Base-by-base conservation (phyloP, 2,797 vertebrate species). In the Argya squamiceps region DNA sequence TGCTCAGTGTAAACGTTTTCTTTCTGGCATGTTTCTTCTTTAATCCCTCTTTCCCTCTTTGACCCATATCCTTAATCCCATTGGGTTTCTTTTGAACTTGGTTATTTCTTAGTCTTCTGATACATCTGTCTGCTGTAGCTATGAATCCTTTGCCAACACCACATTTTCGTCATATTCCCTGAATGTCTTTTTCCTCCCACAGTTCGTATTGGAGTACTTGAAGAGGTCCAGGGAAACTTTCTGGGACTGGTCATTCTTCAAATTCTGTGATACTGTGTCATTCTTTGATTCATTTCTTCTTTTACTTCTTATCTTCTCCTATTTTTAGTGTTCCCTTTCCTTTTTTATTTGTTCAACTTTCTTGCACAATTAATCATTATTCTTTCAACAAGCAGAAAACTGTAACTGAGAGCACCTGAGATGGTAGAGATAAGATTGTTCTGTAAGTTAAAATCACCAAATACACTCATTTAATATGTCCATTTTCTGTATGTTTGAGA, bases 1-100 rank as follows among this genome's bases (percentile, higher is more conserved):
- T 96, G 94, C 95, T 97, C 95, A 96, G 94, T 96, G 97, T 96
- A 97, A 97, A 96, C n/a, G 94, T 96, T 96, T 97, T 96, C 93
- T 95, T 97, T 97, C 97, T 97, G 97, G 96, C 96, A 97, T 97
- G 95, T 97, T 97, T 97, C 97, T 97, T 92, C 96, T 96, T 97
- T 97, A 97, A 97, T 97, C 97, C 95, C 94, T 90, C 95, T 96
- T 97, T 97, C 95, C 94, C 85, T 97, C 95, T 97, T 97, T 97
- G 95, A 96, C 96, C 94, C 91, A 78, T 92, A 96, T 97, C 95
- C 93, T 93, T 97, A 97, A 97, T 97, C 96, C 97, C 95, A 92
- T 95, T 97, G 97, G 95, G 96, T 97, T 94, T 97, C 96, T 96
- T 96, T 97, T 97, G 97, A 97, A 97, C 93, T 96, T 94, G 90